These are phyloP conservation scores for Hydrochoerus hydrochaeris DNA, from an alignment of 2,113 vertebrate genomes.

Conservation along the genomic window DNA sequence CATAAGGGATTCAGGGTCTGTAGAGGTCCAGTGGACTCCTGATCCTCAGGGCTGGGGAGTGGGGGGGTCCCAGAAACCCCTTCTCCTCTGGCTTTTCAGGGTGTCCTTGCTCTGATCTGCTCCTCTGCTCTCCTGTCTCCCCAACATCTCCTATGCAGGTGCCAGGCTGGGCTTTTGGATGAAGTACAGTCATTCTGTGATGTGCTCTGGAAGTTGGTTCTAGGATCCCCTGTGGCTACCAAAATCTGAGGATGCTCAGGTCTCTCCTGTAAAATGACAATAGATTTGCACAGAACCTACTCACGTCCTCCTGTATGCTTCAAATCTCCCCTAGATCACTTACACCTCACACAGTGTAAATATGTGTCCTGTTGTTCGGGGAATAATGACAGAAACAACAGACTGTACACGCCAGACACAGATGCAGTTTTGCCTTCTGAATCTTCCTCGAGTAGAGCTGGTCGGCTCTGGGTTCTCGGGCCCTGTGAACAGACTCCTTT, in stretches of 20 bases:
- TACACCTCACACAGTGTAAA: background rate
- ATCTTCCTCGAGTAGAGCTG: background rate
- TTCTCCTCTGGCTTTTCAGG: background rate
- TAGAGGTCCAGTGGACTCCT: background rate
- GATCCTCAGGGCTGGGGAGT: background rate
- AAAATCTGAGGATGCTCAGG: no score
- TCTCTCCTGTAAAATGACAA: no score
- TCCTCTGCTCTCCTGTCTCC: background rate
- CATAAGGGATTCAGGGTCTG: background rate
- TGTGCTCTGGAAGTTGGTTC: background rate
- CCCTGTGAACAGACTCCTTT: background rate
- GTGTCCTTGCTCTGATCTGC: background rate
- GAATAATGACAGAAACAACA: background rate
- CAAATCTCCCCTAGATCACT: background rate
- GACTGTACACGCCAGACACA: background rate
- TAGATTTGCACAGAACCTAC: background rate
- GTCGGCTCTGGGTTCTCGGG: background rate
- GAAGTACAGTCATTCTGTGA: background rate
- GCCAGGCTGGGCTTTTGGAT: background rate
- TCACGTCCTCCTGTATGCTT: background rate
- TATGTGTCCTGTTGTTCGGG: background rate
- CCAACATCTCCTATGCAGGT: background rate
- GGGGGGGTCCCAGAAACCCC: background rate
- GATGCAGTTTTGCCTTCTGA: no score
- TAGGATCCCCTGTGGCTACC: background rate